These are phyloP conservation scores for Epizoanthus rinbou DNA, from an alignment of 92 coral and sea anemone genomes.

Conservation along the genomic window DNA sequence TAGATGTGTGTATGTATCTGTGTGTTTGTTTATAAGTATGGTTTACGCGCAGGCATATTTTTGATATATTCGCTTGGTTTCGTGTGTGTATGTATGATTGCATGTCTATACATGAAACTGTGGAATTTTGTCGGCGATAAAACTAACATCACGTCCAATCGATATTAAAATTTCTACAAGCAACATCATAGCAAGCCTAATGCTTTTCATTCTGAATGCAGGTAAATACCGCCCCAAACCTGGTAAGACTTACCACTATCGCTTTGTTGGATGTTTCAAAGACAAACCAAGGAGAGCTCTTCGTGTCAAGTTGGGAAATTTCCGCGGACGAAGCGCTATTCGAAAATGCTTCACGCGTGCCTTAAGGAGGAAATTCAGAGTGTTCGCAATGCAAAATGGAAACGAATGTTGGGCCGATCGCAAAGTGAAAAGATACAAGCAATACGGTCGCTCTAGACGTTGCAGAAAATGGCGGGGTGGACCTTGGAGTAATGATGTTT, in stretches of 20 bases:
- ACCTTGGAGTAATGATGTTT: conserved; percentile 56
- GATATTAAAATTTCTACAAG: too few relatives aligned
- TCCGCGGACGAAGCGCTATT: conserved; percentile 48
- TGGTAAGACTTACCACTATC: conserved; percentile 1
- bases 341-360: conserved; percentile 51
- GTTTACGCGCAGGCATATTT: too few relatives aligned
- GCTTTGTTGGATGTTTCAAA: conserved; percentile 55
- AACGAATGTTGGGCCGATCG: conserved; percentile 53
- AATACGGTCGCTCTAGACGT: conserved; percentile 46
- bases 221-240: conserved; percentile 6
- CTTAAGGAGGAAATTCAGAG: conserved; percentile 39
- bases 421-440: conserved; percentile 20
- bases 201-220: neutral
- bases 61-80: too few relatives aligned
- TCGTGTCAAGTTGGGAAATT: conserved; percentile 28
- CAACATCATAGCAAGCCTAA: neutral
- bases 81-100: too few relatives aligned
- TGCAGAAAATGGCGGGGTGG: conserved; percentile 59
- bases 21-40: too few relatives aligned
- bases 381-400: conserved; percentile 50
- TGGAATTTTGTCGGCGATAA: too few relatives aligned
- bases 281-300: conserved; percentile 56
- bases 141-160: too few relatives aligned
- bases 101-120: too few relatives aligned
- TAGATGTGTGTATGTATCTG: too few relatives aligned